These are phyloP conservation scores for Poeciliopsis paucimaculata DNA, from an alignment of 2,797 vertebrate genomes.

Conservation along the genomic window DNA sequence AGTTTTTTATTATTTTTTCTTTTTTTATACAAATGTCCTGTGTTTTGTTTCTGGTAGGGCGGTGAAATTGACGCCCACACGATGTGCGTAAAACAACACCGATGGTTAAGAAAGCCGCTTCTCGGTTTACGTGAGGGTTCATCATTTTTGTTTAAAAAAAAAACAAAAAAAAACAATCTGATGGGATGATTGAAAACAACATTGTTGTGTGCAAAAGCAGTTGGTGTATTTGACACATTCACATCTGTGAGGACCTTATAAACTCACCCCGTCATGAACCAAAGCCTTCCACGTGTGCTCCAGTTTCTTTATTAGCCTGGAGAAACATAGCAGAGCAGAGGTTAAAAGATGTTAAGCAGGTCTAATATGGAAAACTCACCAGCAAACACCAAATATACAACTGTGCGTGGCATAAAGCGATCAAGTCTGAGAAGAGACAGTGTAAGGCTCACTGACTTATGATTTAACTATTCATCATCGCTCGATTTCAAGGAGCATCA, in stretches of 20 bases:
- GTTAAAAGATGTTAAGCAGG: constrained; percentile 19
- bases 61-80: no score
- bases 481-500: constrained; percentile 52
- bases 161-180: no score
- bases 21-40: no score
- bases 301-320: constrained; percentile 97
- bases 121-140: no score
- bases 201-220: no score
- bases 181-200: no score
- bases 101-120: no score
- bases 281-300: constrained; percentile 99
- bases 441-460: not conserved
- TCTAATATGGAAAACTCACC: not conserved
- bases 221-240: not conserved
- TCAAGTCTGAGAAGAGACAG: not conserved
- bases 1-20: no score
- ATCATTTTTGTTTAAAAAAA: no score
- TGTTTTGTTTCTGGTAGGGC: no score
- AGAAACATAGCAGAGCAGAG: constrained; percentile 30
- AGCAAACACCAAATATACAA: not conserved
- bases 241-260: not conserved
- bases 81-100: no score
- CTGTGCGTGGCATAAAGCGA: not conserved
- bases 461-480: not conserved
- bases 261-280: constrained; percentile 94